Conservation (phyloP, 2,888 invertebrate genomes). For the Buathra laborator region DNA sequence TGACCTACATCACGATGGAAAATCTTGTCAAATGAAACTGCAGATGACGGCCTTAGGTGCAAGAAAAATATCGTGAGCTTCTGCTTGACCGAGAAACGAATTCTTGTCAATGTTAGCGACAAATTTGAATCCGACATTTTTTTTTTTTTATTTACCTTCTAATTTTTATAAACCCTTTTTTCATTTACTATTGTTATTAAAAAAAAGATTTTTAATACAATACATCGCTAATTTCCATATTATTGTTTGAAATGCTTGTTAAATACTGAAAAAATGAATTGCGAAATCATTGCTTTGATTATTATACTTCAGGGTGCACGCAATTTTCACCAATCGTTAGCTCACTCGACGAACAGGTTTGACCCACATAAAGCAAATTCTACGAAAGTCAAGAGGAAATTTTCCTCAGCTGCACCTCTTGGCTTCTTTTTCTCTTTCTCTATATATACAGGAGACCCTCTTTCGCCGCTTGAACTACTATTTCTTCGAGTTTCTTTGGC, state of each 20-base stretch:
- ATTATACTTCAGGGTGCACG: background rate
- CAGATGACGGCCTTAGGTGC: background rate
- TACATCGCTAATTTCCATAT: too few relatives aligned
- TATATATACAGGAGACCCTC: background rate
- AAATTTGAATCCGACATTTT: too few relatives aligned
- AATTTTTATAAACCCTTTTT: too few relatives aligned
- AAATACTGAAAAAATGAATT: background rate
- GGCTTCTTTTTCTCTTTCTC: background rate
- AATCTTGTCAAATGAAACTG: constrained; percentile 23
- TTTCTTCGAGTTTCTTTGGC: constrained; percentile 49
- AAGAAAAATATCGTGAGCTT: constrained; percentile 8
- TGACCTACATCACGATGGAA: constrained; percentile 36
- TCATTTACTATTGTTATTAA: too few relatives aligned
- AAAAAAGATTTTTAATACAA: too few relatives aligned
- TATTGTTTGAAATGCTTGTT: background rate
- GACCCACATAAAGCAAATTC: constrained; percentile 50
- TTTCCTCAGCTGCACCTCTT: constrained; percentile 31
- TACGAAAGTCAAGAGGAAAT: constrained; percentile 24
- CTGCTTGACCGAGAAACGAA: background rate
- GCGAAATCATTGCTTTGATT: background rate
- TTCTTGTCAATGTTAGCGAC: too few relatives aligned
- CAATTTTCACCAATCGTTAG: constrained; percentile 26
- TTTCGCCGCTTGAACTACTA: constrained; percentile 25
- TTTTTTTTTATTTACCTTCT: too few relatives aligned
- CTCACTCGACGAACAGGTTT: constrained; percentile 17